phyloP scores from a whole-genome alignment of 2,797 vertebrate species.

The Staurois parvus region DNA sequence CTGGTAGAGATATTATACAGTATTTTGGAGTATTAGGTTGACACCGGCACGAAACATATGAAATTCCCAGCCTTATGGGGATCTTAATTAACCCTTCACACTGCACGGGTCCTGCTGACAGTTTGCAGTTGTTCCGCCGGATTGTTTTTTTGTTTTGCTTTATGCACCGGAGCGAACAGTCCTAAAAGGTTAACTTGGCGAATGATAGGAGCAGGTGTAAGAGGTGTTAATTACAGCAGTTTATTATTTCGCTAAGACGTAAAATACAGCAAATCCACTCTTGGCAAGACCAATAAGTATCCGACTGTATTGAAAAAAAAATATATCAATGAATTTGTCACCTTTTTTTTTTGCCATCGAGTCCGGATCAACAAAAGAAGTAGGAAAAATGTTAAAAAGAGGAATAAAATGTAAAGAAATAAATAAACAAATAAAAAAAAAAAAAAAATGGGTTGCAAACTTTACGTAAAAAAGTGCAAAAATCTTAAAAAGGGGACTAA shows the following conservation, averaged over 20 bases:
- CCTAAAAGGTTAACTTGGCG: slow-evolving; percentile 18
- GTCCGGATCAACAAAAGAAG: neutral
- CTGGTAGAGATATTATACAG: slow-evolving; percentile 38
- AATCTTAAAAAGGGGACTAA: too few relatives aligned
- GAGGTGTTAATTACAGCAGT: slow-evolving; percentile 47
- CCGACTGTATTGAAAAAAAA: slow-evolving; percentile 2
- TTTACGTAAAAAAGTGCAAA: too few relatives aligned
- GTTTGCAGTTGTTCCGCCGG: slow-evolving; percentile 22
- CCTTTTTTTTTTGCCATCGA: neutral
- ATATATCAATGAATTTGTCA: slow-evolving; percentile 8
- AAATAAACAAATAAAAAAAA: neutral
- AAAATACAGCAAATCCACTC: slow-evolving; percentile 39
- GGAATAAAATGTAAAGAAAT: too few relatives aligned
- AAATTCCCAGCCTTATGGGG: slow-evolving; percentile 8
- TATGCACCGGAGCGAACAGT: neutral
- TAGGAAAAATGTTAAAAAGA: neutral
- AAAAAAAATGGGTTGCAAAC: neutral
- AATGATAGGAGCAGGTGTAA: slow-evolving; percentile 40
- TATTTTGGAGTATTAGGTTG: slow-evolving; percentile 49
- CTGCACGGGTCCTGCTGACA: slow-evolving; percentile 6
- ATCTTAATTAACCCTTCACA: slow-evolving; percentile 48
- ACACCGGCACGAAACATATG: slow-evolving; percentile 39
- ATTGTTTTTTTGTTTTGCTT: slow-evolving; percentile 17
- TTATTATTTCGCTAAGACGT: slow-evolving; percentile 39
- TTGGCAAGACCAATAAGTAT: slow-evolving; percentile 37